These are phyloP conservation scores for Chromobotia macracanthus DNA, from an alignment of 2,797 vertebrate species.

Conservation along the genomic window DNA sequence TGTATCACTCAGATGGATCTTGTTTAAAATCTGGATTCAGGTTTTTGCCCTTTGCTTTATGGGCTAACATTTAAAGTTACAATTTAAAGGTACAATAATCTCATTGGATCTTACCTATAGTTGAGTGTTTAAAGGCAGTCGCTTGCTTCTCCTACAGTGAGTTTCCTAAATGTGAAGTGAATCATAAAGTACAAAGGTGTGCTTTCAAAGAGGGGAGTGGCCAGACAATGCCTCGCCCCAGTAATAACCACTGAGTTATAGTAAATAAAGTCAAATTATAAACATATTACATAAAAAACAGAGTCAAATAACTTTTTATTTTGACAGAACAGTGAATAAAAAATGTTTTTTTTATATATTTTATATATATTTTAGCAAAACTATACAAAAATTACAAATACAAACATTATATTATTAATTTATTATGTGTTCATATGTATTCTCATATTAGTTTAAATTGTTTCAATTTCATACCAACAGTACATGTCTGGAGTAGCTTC, in stretches of 20 bases:
- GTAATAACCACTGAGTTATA: neutral
- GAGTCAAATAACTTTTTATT: neutral
- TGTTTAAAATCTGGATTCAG: neutral
- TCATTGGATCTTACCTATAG: slow-evolving; percentile 63
- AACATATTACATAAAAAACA: neutral
- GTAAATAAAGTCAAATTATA: neutral
- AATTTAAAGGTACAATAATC: neutral
- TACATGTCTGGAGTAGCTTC: too few relatives aligned
- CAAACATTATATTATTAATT: too few relatives aligned
- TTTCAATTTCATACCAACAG: too few relatives aligned
- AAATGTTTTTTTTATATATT: too few relatives aligned
- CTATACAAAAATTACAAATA: neutral
- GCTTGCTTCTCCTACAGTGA: slow-evolving; percentile 46
- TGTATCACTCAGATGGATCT: neutral
- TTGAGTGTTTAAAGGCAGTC: slow-evolving; percentile 20
- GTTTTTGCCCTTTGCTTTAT: neutral
- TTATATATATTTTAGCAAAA: too few relatives aligned
- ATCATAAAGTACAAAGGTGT: slow-evolving; percentile 56
- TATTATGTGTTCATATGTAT: too few relatives aligned
- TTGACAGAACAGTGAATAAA: neutral
- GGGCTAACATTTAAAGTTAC: neutral
- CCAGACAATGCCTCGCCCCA: slow-evolving; percentile 39
- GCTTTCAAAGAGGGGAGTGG: slow-evolving; percentile 57
- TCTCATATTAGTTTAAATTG: too few relatives aligned
- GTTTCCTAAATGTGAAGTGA: slow-evolving; percentile 33